Evolutionary conservation across 2,113 vertebrate species (phyloP).

Genomic region (Callithrix jacchus): DNA sequence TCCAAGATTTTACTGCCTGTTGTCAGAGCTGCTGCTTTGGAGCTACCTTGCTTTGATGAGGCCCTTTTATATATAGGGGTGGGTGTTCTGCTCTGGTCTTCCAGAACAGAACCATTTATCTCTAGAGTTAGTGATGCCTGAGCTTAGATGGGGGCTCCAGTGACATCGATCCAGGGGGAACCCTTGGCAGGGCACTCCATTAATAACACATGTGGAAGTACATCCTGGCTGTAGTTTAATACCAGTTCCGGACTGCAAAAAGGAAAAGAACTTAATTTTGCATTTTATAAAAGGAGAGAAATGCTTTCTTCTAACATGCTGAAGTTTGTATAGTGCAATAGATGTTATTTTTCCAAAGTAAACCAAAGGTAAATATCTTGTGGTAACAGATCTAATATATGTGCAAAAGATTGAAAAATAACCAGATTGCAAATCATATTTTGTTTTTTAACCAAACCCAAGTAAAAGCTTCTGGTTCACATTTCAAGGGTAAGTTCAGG

Average conservation of each 20-base stretch:
- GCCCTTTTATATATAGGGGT: background rate
- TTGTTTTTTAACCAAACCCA: constrained; percentile 75
- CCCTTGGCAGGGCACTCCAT: background rate
- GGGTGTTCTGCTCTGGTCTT: background rate
- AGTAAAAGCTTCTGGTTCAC: constrained; percentile 75
- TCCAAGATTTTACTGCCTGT: constrained; percentile 2
- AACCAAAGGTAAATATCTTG: constrained; percentile 79
- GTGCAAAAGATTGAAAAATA: constrained; percentile 77
- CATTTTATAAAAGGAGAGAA: constrained; percentile 48
- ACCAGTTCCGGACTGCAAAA: constrained; percentile 57
- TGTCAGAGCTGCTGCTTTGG: constrained; percentile 49
- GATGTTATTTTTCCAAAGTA: constrained; percentile 78
- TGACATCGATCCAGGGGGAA: background rate
- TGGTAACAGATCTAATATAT: constrained; percentile 76
- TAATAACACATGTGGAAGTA: constrained; percentile 20
- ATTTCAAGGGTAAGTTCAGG: constrained; percentile 56
- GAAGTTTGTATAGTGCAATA: constrained; percentile 79
- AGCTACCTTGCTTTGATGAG: background rate
- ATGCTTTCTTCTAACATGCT: constrained; percentile 76
- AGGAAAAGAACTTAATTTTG: constrained; percentile 56
- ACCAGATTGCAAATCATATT: constrained; percentile 68
- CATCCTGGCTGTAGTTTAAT: constrained; percentile 17
- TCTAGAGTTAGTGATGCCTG: background rate
- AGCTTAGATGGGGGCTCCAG: background rate
- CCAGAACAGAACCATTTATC: background rate